Evolutionary conservation across 1,140 invertebrate species (phyloP), one percentile per base, ranked within the genome.

Genomic region (Zophobas morio): DNA sequence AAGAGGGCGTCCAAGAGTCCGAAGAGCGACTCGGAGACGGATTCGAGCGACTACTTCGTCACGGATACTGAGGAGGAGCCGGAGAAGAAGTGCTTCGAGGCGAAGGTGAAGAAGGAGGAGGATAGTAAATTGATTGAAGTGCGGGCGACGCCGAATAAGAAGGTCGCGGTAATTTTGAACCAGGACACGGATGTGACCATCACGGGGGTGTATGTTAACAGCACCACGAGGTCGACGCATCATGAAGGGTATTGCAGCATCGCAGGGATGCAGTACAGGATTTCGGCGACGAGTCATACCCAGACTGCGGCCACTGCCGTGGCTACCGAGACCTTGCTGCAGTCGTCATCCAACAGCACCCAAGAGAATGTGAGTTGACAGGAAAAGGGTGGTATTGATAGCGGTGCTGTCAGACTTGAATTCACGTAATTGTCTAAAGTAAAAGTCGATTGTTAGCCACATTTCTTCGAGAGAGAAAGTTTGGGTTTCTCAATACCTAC

Each of bases 121-220:
- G 91, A 87, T 84, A 86, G 87, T 80, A 91, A 87, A 85, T 83
- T 87, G 86, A 93, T 90, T 6, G 90, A 91, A 34, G 85, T 87
- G 46, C 83, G 87, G 34, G 83, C 88, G 2, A 87, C 89, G 20
- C 85, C 88, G 35, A 89, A 89, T 36, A 90, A 90, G 81, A 89
- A 93, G 88, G 87, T 90, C 40, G 86, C 90, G 83, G 90, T 93
- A 20, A 93, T 95, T 81, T 89, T 95, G 4, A 93, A 94, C 83
- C 94, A 95, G 85, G 94, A 95, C 80, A 94, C 94, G 0, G 94
- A 95, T 80, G 94, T 96, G 0, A 96, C 94, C 54, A 95, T 95
- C 75, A 95, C 94, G 0, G 94, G 94, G 34, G 93, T 95, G 66
- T 93, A 93, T 83, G 91, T 93, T 49, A 93, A 93, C 85, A 89